These are phyloP conservation scores for Xiphophorus birchmanni DNA, from an alignment of 2,797 vertebrate genomes.

Conservation along the genomic window DNA sequence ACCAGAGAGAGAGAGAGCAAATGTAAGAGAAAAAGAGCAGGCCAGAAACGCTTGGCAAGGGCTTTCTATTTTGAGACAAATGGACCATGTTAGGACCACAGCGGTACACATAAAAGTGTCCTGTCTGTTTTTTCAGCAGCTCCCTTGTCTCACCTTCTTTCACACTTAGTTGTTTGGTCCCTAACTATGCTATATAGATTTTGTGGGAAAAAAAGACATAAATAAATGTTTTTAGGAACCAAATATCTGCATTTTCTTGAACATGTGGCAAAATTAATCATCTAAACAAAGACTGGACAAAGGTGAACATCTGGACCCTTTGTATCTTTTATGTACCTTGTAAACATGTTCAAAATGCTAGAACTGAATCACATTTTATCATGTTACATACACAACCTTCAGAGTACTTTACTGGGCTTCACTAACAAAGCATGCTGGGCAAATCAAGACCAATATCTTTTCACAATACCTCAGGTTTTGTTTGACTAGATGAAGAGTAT, in stretches of 20 bases:
- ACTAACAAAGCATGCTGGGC: not conserved
- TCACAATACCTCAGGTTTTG: not conserved
- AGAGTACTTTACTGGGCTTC: not conserved
- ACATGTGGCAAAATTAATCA: not conserved
- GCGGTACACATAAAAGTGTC: constrained; percentile 48
- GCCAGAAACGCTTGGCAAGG: constrained; percentile 68
- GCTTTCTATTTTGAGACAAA: constrained; percentile 73
- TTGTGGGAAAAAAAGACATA: not conserved
- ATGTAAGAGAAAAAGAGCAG: constrained; percentile 41
- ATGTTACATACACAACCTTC: not conserved
- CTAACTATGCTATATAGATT: constrained; percentile 1
- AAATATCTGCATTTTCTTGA: not conserved
- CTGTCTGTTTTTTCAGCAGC: constrained; percentile 51
- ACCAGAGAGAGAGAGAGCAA: constrained; percentile 26
- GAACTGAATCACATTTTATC: not conserved
- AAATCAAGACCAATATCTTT: not conserved
- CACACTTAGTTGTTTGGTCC: constrained; percentile 6
- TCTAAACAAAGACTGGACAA: not conserved
- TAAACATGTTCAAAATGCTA: not conserved
- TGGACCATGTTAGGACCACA: constrained; percentile 62
- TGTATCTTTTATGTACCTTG: not conserved
- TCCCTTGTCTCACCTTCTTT: constrained; percentile 18
- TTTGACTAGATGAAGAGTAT: not conserved
- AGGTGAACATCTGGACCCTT: no score
- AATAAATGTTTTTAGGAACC: not conserved